phyloP scores from a whole-genome alignment of 2,113 vertebrate genomes.

The Chionis minor region DNA sequence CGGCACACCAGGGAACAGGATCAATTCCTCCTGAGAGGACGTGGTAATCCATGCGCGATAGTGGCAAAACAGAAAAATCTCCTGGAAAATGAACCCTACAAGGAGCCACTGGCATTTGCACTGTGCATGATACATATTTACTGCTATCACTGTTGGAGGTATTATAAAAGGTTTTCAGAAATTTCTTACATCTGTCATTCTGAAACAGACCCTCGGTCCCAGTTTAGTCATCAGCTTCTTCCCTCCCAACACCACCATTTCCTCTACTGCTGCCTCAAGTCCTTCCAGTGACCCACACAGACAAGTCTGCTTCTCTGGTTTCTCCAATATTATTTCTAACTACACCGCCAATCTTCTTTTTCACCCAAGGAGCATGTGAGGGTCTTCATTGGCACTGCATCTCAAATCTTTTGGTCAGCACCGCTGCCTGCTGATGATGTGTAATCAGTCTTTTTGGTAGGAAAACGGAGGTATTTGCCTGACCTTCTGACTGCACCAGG shows the following conservation, averaged over 20 bases:
- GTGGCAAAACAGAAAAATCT: not conserved
- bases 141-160: not conserved
- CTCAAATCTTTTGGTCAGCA: not conserved
- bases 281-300: not conserved
- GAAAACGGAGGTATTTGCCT: not conserved
- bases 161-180: not conserved
- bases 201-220: not conserved
- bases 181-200: not conserved
- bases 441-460: not conserved
- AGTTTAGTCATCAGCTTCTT: not conserved
- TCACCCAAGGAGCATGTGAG: not conserved
- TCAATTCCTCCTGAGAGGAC: not conserved
- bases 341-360: not conserved
- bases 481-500: not conserved
- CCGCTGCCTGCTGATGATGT: not conserved
- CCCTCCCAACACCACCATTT: not conserved
- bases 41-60: not conserved
- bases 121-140: not conserved
- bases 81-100: accelerated
- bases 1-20: not conserved
- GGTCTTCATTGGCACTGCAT: not conserved
- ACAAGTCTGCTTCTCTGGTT: not conserved
- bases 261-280: not conserved
- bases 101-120: not conserved
- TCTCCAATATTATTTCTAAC: not conserved